Percentiles rank a stretch among this genome's conserved stretches.
phyloP scores from a whole-genome alignment of 2,113 vertebrate genomes.

The Rhodinocichla rosea region DNA sequence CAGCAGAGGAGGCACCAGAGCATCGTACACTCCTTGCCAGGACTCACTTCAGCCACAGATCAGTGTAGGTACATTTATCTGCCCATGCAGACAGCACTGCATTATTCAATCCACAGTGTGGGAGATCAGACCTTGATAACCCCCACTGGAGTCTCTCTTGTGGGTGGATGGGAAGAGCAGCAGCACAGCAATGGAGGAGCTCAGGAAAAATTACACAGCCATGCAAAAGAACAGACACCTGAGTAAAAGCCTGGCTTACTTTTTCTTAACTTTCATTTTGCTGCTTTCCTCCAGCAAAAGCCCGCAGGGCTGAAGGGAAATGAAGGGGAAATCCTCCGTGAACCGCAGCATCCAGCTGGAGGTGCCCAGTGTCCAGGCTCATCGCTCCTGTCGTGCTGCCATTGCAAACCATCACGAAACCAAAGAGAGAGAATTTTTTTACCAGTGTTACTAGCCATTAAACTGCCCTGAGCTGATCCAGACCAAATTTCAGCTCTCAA shows the following conservation, averaged over 20 bases:
- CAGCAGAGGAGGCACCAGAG: not conserved
- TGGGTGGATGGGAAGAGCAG: not conserved
- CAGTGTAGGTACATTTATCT: not conserved
- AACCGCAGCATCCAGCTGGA: not conserved
- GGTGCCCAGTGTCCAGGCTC: not conserved
- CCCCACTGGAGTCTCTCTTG: accelerated
- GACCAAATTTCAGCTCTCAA: not conserved
- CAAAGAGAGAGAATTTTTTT: not conserved
- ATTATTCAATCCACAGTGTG: not conserved
- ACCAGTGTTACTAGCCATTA: not conserved
- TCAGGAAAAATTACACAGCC: not conserved
- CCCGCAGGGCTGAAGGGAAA: not conserved
- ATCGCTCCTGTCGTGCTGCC: not conserved
- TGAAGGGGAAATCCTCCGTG: not conserved
- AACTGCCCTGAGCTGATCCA: not conserved
- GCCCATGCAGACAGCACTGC: not conserved
- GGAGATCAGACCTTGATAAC: not conserved
- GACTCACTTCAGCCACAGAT: not conserved
- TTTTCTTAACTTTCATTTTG: not conserved
- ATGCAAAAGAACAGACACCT: not conserved
- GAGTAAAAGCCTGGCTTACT: not conserved
- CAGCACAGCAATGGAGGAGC: not conserved
- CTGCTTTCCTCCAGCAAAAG: not conserved
- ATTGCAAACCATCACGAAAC: not conserved
- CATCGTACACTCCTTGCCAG: accelerated